Evolutionary conservation across 2,888 invertebrate species (phyloP).

Genomic region (Mongoloraphidia duomilia): DNA sequence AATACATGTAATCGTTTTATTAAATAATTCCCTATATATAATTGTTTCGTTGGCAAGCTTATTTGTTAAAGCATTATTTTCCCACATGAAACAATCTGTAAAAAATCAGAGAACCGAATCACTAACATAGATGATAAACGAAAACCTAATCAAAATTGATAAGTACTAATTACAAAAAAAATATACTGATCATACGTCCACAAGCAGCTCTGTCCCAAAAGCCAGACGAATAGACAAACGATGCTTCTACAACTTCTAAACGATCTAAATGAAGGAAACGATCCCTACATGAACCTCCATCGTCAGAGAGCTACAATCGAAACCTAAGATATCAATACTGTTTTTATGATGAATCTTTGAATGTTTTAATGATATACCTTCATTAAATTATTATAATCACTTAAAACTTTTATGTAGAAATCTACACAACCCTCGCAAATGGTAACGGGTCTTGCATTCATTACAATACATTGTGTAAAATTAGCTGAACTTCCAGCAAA

Average conservation of each 20-base stretch:
- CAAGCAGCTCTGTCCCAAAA: conserved; percentile 50
- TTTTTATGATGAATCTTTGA: too few species aligned
- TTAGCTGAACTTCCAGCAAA: conserved; percentile 22
- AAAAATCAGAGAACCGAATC: conserved; percentile 14
- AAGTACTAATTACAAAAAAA: not conserved
- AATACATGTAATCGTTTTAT: conserved; percentile 34
- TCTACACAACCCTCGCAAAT: conserved; percentile 44
- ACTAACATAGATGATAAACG: too few species aligned
- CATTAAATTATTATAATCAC: conserved; percentile 35
- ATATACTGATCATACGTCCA: conserved; percentile 32
- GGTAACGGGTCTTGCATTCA: conserved; percentile 43
- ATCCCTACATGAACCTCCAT: conserved; percentile 40
- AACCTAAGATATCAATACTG: not conserved
- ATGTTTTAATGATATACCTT: conserved; percentile 20
- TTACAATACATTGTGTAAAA: conserved; percentile 44
- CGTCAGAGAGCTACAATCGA: conserved; percentile 23
- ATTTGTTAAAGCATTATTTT: conserved; percentile 27
- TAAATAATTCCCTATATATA: conserved; percentile 33
- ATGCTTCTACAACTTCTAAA: conserved; percentile 41
- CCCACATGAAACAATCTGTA: conserved; percentile 42
- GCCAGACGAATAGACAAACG: conserved; percentile 36
- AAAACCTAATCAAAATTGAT: conserved; percentile 11
- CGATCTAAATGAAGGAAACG: conserved; percentile 45
- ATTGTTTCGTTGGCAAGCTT: conserved; percentile 34
- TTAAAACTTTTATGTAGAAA: conserved; percentile 33